Evolutionary conservation across 1,140 invertebrate species (phyloP).

Genomic region (Halyomorpha halys): DNA sequence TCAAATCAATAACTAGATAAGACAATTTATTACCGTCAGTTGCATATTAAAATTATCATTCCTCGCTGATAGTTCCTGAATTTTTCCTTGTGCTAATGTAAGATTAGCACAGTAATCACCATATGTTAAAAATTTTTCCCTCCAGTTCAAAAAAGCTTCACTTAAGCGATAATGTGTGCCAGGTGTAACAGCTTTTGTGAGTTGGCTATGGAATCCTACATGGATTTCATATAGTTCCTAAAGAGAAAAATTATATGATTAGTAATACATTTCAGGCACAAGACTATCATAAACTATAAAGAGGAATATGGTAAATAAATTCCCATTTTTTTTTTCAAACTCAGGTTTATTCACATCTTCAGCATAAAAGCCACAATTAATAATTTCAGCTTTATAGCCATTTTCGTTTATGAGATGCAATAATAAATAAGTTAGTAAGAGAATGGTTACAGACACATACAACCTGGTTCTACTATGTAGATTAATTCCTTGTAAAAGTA

Average conservation of each 20-base stretch:
- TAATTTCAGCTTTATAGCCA: no score
- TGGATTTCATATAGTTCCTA: conserved; percentile 81
- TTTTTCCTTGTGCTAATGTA: conserved; percentile 60
- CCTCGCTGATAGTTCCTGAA: conserved; percentile 62
- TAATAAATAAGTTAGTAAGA: no score
- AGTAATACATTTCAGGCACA: background rate
- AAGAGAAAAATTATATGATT: conserved; percentile 22
- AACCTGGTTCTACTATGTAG: no score
- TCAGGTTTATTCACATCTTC: no score
- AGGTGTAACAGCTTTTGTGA: conserved; percentile 55
- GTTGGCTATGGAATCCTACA: conserved; percentile 65
- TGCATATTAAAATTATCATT: conserved; percentile 38
- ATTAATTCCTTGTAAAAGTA: no score
- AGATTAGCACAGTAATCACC: conserved; percentile 93
- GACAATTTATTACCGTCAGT: background rate
- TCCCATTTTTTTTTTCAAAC: no score
- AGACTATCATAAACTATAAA: no score
- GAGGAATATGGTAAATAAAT: no score
- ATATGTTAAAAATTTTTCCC: conserved; percentile 84
- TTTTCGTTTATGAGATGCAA: no score
- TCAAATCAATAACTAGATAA: no score
- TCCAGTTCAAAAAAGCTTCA: conserved; percentile 78
- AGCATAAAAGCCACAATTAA: no score
- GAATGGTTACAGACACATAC: no score
- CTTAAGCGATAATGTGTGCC: conserved; percentile 42